Evolutionary conservation across 2,113 vertebrate species (phyloP), one percentile per base, ranked within the genome.

Genomic region (Rhagologus leucostigma): DNA sequence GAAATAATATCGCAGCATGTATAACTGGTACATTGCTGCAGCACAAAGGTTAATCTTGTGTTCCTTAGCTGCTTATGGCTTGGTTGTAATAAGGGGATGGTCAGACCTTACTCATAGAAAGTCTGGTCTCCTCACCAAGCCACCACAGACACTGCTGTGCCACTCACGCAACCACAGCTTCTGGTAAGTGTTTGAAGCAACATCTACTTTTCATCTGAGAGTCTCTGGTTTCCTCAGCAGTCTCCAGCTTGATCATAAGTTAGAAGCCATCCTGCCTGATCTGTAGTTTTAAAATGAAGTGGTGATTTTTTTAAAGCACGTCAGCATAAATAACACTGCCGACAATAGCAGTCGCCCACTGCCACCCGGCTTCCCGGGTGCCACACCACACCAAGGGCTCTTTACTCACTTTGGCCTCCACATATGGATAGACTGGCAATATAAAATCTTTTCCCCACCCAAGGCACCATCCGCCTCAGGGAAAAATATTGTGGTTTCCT

Each of bases 401-500:
- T 65, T 62, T 14, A 16, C n/a, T 87, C 30, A 8, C 47, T 77
- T 39, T 53, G 55, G n/a, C 29, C 73, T 70, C 0, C 0, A 26
- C 19, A 35, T 52, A 50, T 4, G n/a, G 70, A 70, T 41, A 57
- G 19, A 11, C 13, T 33, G 55, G 78, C 7, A 7, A 35, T 3
- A 32, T 3, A 27, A 94, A 73, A 65, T 30, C 53, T 59, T 63
- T 41, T 84, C 39, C 41, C 16, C 26, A 33, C 23, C 47, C 46
- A 81, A 89, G 70, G 35, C 64, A 91, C 37, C 3, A 0, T 8
- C 47, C 4, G 1, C 39, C 50, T 73, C 56, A 75, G 78, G 12
- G 56, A 80, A 85, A 92, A 69, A 53, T 18, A 47, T 22, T n/a
- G 52, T 30, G 70, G 55, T 82, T 93, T 81, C 65, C 62, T 76